Base-by-base conservation (phyloP, 2,888 invertebrate species). In the Drosophila leonis region DNA sequence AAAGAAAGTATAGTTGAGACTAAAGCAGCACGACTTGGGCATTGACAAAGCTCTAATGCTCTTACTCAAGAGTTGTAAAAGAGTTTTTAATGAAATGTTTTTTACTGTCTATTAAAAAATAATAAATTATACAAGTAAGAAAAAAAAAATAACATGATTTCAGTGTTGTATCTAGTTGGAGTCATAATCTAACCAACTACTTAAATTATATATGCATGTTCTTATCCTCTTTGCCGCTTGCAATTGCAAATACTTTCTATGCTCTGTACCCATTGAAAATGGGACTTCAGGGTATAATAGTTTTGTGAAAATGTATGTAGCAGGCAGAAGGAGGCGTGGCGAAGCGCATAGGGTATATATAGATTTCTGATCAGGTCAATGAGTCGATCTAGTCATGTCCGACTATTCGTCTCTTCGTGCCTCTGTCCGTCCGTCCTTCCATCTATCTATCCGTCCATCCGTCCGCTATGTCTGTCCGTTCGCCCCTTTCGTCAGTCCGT, bases 1-100 rank as follows among this genome's bases (percentile, higher is more conserved):
- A 62, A 62, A 49, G 37, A 65, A 62, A 62, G 15, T 49, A 9
- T 49, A 20, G 44, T n/a, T 27, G 24, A n/a, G 5, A 48, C 18
- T 44, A n/a, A 18, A 15, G 9, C 15, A 10, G n/a, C n/a, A 33
- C 7, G 1, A 33, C 44, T 13, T 41, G 48, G 39, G 44, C 18
- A 65, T 48, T 57, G 41, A 57, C 44, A 55, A 33, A 31, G 15
- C 35, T 29, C 10, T 24, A 33, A 72, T 75, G 57, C 73, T 31
- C 75, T 49, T 2, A 44, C 66, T 9, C 10, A 12, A 20, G n/a
- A 37, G n/a, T 27, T 41, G 8, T 15, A 2, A 46, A 9, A 7
- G 27, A 49, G 9, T 15, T 18, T 12, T 18, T 12, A 18, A 31
- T n/a, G 1, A 49, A 48, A 31, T 29, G 1, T 5, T 29, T n/a